phyloP scores from a whole-genome alignment of 2,888 invertebrate species.

The Aphodius granarius region DNA sequence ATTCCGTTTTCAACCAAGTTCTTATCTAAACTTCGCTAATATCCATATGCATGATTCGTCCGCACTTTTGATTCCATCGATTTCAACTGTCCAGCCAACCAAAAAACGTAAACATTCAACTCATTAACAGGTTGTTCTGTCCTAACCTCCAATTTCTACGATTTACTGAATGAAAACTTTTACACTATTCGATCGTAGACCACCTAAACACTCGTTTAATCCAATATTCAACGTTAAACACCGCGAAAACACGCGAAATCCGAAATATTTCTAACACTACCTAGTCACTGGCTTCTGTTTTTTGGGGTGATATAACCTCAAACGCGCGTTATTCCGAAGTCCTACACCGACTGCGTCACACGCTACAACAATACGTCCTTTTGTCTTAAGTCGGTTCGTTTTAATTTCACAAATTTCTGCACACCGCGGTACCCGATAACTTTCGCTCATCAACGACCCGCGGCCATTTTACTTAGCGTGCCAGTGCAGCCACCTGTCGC shows the following conservation, averaged over 20 bases:
- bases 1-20: constrained; percentile 13
- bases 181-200: background rate
- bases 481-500: constrained; percentile 54
- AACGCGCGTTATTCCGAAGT: background rate
- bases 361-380: constrained; percentile 6
- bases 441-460: constrained; percentile 43
- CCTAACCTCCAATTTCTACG: constrained; percentile 20
- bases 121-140: constrained; percentile 49
- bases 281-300: background rate
- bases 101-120: constrained; percentile 45
- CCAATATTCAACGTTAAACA: background rate
- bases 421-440: constrained; percentile 37
- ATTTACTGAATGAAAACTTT: background rate
- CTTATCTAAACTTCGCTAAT: constrained; percentile 37
- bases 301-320: background rate
- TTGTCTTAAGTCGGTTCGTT: constrained; percentile 10
- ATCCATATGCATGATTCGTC: constrained; percentile 48
- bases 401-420: constrained; percentile 20
- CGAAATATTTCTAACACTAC: background rate
- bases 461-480: constrained; percentile 54
- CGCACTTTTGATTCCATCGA: constrained; percentile 15
- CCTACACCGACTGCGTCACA: constrained; percentile 9
- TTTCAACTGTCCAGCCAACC: constrained; percentile 4
- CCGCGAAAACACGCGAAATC: background rate
- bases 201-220: background rate